Evolutionary conservation across 2,888 invertebrate genomes (phyloP).

Genomic region (Eudemis profundana): DNA sequence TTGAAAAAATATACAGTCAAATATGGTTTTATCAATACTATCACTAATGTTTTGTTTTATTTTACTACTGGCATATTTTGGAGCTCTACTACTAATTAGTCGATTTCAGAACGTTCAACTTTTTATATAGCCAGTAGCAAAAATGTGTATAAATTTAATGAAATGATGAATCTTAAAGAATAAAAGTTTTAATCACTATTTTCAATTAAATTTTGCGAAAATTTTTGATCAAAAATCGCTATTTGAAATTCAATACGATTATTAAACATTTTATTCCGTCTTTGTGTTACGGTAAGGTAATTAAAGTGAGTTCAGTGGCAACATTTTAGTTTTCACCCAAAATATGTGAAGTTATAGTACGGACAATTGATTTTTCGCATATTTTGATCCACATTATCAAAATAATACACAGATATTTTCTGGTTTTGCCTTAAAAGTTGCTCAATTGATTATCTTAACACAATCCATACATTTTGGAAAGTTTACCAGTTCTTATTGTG

Average conservation of each 20-base stretch:
- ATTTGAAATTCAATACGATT: too few relatives aligned
- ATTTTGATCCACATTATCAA: slow-evolving; percentile 21
- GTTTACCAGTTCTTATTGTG: slow-evolving; percentile 10
- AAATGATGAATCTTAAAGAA: too few relatives aligned
- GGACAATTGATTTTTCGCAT: slow-evolving; percentile 36
- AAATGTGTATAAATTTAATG: slow-evolving; percentile 6
- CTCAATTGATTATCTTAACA: neutral
- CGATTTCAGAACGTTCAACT: slow-evolving; percentile 13
- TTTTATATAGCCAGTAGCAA: neutral
- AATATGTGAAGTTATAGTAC: slow-evolving; percentile 12
- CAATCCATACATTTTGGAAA: neutral
- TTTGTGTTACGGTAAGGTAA: neutral
- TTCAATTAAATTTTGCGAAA: neutral
- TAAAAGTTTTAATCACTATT: neutral
- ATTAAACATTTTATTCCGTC: neutral
- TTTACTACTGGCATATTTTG: too few relatives aligned
- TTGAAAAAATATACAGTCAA: too few relatives aligned
- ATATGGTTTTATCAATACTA: too few relatives aligned
- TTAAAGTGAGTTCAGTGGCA: slow-evolving; percentile 4
- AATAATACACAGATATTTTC: neutral
- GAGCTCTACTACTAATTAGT: neutral
- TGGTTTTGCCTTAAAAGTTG: neutral
- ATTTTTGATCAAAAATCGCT: neutral
- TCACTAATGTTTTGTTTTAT: too few relatives aligned
- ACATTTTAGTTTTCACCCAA: slow-evolving; percentile 29